Evolutionary conservation across 2,888 invertebrate genomes (phyloP).

Genomic region (Iphiclides podalirius): DNA sequence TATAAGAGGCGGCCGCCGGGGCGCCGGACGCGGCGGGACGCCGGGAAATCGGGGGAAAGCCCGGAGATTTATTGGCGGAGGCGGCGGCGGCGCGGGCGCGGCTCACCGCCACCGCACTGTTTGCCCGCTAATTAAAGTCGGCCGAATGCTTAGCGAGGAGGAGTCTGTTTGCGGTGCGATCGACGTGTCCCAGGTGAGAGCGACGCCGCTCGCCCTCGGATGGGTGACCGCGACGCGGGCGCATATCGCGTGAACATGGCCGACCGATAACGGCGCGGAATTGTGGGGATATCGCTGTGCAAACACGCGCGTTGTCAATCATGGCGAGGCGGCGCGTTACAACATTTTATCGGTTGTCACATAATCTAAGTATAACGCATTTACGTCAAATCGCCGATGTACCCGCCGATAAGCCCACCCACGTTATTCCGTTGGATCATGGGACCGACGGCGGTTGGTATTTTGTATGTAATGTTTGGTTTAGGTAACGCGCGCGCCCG

Average conservation of each 20-base stretch:
- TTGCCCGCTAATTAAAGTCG: constrained; percentile 77
- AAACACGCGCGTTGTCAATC: constrained; percentile 74
- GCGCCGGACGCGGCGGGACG: constrained; percentile 57
- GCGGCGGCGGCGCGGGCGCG: too few relatives aligned
- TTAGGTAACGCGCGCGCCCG: constrained; percentile 28
- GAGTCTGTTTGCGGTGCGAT: constrained; percentile 78
- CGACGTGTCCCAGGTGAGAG: constrained; percentile 73
- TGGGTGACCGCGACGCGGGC: constrained; percentile 16
- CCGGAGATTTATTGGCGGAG: constrained; percentile 78
- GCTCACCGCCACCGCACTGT: constrained; percentile 61
- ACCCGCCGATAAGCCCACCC: constrained; percentile 74
- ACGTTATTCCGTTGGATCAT: constrained; percentile 63
- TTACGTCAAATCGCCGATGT: constrained; percentile 76
- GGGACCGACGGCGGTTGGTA: constrained; percentile 55
- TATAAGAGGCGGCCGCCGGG: constrained; percentile 71
- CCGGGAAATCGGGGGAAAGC: constrained; percentile 75
- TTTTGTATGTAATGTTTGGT: constrained; percentile 33
- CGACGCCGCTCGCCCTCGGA: not conserved
- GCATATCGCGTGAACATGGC: constrained; percentile 40
- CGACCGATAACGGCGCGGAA: constrained; percentile 67
- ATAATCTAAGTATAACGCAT: constrained; percentile 77
- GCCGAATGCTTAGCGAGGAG: constrained; percentile 75
- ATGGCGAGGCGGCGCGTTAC: constrained; percentile 72
- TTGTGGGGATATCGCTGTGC: constrained; percentile 65
- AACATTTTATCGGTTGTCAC: constrained; percentile 75